Conservation (phyloP, 2,888 invertebrate genomes). For the Chromoteleia sp. region DNA sequence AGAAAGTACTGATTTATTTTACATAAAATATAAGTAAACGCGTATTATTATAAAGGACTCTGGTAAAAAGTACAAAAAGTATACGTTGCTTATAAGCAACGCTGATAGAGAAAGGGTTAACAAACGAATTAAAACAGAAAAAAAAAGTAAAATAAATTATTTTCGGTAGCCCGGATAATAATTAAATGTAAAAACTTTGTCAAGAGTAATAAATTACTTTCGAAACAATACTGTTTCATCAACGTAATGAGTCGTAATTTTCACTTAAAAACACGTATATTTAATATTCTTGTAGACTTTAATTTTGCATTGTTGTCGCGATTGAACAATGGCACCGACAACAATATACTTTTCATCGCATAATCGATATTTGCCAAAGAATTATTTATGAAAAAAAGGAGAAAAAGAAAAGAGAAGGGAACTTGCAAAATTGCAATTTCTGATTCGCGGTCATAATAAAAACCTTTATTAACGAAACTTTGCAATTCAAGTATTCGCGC, state of each 20-base stretch:
- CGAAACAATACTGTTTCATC: background rate
- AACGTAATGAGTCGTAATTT: background rate
- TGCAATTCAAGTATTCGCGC: slow-evolving; percentile 19
- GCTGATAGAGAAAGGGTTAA: too few relatives aligned
- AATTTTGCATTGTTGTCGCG: background rate
- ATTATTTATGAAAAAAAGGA: slow-evolving; percentile 18
- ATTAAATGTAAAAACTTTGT: background rate
- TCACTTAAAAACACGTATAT: background rate
- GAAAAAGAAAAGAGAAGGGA: background rate
- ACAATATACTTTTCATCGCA: background rate
- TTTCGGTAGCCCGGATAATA: background rate
- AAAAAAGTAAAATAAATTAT: too few relatives aligned
- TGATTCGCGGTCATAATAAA: slow-evolving; percentile 20
- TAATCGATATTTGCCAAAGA: slow-evolving; percentile 14
- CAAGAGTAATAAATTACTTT: background rate
- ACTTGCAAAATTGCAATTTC: slow-evolving; percentile 5
- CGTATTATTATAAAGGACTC: too few relatives aligned
- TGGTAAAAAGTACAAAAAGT: too few relatives aligned
- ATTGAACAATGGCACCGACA: background rate
- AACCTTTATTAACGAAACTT: slow-evolving; percentile 28
- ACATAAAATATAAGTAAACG: too few relatives aligned
- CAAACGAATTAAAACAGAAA: too few relatives aligned
- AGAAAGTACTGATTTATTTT: too few relatives aligned
- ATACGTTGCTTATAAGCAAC: too few relatives aligned
- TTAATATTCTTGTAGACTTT: background rate